phyloP scores from a whole-genome alignment of 2,888 invertebrate genomes.

The Slavum lentiscoides region DNA sequence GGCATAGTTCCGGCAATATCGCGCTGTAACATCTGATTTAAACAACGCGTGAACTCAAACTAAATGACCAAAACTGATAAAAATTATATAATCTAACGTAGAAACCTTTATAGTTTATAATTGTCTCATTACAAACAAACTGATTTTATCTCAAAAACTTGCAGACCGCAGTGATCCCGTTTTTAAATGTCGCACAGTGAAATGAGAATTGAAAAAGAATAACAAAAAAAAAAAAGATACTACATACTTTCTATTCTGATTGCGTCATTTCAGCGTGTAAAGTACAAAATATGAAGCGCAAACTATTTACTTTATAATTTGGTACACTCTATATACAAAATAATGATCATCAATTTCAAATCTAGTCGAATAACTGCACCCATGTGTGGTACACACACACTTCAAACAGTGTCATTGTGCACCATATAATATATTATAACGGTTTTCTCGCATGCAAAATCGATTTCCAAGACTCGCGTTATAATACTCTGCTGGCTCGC shows the following conservation, averaged over 20 bases:
- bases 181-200: not conserved
- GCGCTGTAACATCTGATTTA: too few relatives aligned
- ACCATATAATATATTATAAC: not conserved
- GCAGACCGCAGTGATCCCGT: too few relatives aligned
- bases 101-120: too few relatives aligned
- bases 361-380: conserved; percentile 13
- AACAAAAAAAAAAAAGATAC: not conserved
- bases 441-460: conserved; percentile 33
- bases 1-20: too few relatives aligned
- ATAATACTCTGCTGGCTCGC: not conserved
- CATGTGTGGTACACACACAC: not conserved
- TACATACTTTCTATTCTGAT: conserved; percentile 23
- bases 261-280: not conserved
- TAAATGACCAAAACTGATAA: too few relatives aligned
- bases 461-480: conserved; percentile 21
- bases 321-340: conserved; percentile 3
- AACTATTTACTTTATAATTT: not conserved
- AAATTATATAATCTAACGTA: too few relatives aligned
- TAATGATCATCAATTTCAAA: conserved; percentile 11
- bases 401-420: too few relatives aligned
- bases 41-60: too few relatives aligned
- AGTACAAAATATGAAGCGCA: not conserved
- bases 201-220: conserved; percentile 5
- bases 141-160: too few relatives aligned
- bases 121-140: too few relatives aligned